Conservation (phyloP, 2,797 vertebrate genomes). For the Syngnathus rostellatus region DNA sequence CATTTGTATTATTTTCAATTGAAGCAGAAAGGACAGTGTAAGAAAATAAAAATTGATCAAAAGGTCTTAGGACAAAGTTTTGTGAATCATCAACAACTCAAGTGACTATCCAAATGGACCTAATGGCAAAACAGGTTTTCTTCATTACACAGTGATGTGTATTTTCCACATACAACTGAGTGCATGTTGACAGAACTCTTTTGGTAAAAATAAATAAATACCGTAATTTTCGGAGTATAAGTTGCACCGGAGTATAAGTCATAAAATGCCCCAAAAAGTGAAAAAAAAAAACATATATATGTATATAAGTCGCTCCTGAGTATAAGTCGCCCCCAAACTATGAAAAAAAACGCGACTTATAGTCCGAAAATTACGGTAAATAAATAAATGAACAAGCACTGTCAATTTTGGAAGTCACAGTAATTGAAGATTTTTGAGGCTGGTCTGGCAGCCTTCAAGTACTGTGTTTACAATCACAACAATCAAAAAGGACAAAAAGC, state of each 20-base stretch:
- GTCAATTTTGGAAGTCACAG: not conserved
- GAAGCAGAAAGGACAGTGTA: too few relatives aligned
- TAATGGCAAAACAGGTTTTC: not conserved
- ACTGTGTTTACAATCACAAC: slow-evolving; percentile 24
- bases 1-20: too few relatives aligned
- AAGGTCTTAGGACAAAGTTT: too few relatives aligned
- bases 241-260: too few relatives aligned
- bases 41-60: too few relatives aligned
- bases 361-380: too few relatives aligned
- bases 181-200: not conserved
- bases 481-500: slow-evolving; percentile 37
- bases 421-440: slow-evolving; percentile 39
- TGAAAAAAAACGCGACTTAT: too few relatives aligned
- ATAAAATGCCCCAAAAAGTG: too few relatives aligned
- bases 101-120: not conserved
- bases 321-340: too few relatives aligned
- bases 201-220: not conserved
- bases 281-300: too few relatives aligned
- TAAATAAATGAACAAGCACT: not conserved
- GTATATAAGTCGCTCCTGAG: too few relatives aligned
- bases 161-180: not conserved
- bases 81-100: not conserved
- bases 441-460: slow-evolving; percentile 30
- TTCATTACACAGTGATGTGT: not conserved
- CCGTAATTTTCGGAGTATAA: too few relatives aligned